These are phyloP conservation scores for Cepaea hortensis DNA, from an alignment of 2,888 invertebrate genomes.

Conservation along the genomic window DNA sequence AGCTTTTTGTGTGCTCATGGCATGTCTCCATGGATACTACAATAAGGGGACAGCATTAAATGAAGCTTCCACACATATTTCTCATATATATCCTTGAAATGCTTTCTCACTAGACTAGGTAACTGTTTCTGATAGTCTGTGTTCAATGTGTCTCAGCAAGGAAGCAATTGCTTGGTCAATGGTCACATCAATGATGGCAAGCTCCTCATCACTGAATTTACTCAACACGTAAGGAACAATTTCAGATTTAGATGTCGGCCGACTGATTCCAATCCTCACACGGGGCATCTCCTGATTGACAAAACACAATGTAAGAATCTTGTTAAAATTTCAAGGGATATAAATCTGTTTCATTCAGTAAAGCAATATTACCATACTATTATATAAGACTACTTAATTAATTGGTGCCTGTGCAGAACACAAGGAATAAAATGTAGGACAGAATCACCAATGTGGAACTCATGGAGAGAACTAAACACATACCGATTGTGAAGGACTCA, in stretches of 20 bases:
- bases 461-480: too few species aligned
- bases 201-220: conserved; percentile 55
- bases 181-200: conserved; percentile 46
- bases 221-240: conserved; percentile 61
- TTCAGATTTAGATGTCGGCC: conserved; percentile 56
- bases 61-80: background rate
- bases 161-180: conserved; percentile 41
- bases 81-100: background rate
- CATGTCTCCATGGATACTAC: too few species aligned
- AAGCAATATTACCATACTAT: too few species aligned
- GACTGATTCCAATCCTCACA: conserved; percentile 64
- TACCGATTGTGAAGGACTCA: too few species aligned
- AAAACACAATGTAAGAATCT: background rate
- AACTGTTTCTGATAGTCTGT: background rate
- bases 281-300: conserved; percentile 57
- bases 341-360: background rate
- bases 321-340: background rate
- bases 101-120: background rate
- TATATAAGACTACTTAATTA: too few species aligned
- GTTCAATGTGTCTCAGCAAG: conserved; percentile 35
- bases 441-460: too few species aligned
- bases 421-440: too few species aligned
- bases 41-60: too few species aligned
- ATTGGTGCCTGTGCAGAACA: too few species aligned
- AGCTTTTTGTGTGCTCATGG: too few species aligned